Evolutionary conservation across 2,888 invertebrate genomes (phyloP).

Genomic region (Priocnemis perturbator): DNA sequence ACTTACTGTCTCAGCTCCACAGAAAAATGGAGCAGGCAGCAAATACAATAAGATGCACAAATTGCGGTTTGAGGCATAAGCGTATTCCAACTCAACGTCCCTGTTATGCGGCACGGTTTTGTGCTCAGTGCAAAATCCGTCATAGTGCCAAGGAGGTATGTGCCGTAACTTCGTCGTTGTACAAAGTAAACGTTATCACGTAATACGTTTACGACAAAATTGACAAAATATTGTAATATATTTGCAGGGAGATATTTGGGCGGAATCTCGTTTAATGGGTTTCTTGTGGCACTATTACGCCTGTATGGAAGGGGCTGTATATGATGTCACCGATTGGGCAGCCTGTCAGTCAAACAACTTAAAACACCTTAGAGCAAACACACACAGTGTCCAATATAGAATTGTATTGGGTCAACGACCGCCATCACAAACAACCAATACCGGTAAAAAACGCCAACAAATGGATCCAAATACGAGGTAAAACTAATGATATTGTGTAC

Average conservation of each 20-base stretch:
- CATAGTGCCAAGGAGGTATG: conserved; percentile 91
- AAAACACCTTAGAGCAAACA: conserved; percentile 91
- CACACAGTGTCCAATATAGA: conserved; percentile 93
- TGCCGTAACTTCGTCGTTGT: conserved; percentile 5
- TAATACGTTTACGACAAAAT: neutral
- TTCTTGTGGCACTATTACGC: conserved; percentile 96
- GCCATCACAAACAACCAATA: conserved; percentile 67
- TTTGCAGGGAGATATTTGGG: conserved; percentile 94
- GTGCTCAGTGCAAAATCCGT: conserved; percentile 91
- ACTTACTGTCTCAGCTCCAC: conserved; percentile 90
- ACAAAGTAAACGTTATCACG: neutral
- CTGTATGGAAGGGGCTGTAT: conserved; percentile 96
- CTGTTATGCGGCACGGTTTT: conserved; percentile 93
- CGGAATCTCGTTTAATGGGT: conserved; percentile 92
- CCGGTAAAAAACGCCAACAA: conserved; percentile 68
- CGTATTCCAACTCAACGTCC: conserved; percentile 90
- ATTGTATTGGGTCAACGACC: conserved; percentile 86
- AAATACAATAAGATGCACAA: conserved; percentile 95
- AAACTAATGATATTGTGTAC: neutral
- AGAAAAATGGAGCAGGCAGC: conserved; percentile 96
- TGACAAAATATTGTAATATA: conserved; percentile 9
- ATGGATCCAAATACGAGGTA: conserved; percentile 70
- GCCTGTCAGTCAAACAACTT: conserved; percentile 90
- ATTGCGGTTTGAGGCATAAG: conserved; percentile 93
- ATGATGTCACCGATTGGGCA: conserved; percentile 98